Conservation (phyloP, 2,113 vertebrate species). For the Clarias gariepinus region DNA sequence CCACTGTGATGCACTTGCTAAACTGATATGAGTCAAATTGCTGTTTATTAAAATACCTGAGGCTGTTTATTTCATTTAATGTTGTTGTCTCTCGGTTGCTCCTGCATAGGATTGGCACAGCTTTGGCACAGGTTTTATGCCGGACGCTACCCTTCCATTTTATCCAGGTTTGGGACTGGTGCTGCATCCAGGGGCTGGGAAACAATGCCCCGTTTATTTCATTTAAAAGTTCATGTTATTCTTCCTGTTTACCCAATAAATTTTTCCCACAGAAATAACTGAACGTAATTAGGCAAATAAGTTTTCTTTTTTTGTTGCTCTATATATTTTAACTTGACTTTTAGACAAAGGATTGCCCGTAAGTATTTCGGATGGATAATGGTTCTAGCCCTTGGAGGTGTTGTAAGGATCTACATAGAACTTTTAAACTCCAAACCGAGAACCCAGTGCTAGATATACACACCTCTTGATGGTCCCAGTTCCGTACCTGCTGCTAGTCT, state of each 20-base stretch:
- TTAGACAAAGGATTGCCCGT: neutral
- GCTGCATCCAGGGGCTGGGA: too few species aligned
- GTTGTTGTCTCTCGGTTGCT: too few species aligned
- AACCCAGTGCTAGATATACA: neutral
- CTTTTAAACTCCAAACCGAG: neutral
- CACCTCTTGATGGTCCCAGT: conserved; percentile 20
- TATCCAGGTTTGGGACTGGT: too few species aligned
- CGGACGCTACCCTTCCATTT: too few species aligned
- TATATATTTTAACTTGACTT: neutral
- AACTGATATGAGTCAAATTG: neutral
- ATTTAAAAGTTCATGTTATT: too few species aligned
- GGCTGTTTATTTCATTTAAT: neutral
- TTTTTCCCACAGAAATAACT: neutral
- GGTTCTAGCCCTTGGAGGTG: neutral
- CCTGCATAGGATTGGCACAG: too few species aligned
- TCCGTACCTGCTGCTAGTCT: conserved; percentile 39
- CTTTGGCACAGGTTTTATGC: too few species aligned
- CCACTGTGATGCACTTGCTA: neutral
- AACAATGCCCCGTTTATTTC: too few species aligned
- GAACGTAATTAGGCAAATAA: neutral
- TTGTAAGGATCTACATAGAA: neutral
- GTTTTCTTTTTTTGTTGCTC: neutral
- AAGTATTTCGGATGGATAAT: neutral
- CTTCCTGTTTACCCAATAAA: neutral
- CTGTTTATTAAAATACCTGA: neutral